Conservation (phyloP, 2,888 invertebrate species). For the Dynastes grantii region DNA sequence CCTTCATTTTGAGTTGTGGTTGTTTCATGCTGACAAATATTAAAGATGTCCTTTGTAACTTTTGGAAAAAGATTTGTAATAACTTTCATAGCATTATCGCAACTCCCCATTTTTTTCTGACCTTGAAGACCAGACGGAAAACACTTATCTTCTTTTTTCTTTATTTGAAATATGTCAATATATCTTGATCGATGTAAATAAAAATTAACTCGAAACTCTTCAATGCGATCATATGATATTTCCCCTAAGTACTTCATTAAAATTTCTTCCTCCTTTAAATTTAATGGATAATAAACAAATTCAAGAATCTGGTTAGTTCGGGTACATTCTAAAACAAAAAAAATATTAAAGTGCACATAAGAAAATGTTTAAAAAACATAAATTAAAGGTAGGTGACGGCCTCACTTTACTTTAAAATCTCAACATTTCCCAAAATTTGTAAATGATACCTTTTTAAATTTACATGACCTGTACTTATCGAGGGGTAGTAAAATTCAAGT, state of each 20-base stretch:
- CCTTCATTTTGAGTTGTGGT: slow-evolving; percentile 62
- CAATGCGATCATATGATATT: slow-evolving; percentile 72
- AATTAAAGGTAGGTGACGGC: too few relatives aligned
- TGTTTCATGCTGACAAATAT: slow-evolving; percentile 62
- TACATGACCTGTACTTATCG: too few relatives aligned
- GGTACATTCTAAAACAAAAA: slow-evolving; percentile 71
- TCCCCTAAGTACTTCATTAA: slow-evolving; percentile 79
- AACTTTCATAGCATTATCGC: slow-evolving; percentile 61
- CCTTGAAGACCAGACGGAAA: slow-evolving; percentile 61
- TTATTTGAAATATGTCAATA: slow-evolving; percentile 73
- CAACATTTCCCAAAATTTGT: not conserved
- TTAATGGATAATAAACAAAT: slow-evolving; percentile 77
- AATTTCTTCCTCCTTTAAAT: slow-evolving; percentile 77
- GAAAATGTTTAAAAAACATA: not conserved
- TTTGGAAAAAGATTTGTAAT: slow-evolving; percentile 63
- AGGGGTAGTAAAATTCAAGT: too few relatives aligned
- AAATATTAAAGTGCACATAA: not conserved
- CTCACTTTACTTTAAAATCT: too few relatives aligned
- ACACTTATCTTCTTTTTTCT: slow-evolving; percentile 55
- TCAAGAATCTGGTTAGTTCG: slow-evolving; percentile 74
- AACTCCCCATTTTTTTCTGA: slow-evolving; percentile 58
- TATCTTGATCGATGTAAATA: slow-evolving; percentile 77
- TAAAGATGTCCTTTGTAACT: slow-evolving; percentile 63
- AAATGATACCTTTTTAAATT: too few relatives aligned
- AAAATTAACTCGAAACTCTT: slow-evolving; percentile 81